These are phyloP conservation scores for Mystacornis crossleyi DNA, from an alignment of 2,113 vertebrate species.

Conservation along the genomic window DNA sequence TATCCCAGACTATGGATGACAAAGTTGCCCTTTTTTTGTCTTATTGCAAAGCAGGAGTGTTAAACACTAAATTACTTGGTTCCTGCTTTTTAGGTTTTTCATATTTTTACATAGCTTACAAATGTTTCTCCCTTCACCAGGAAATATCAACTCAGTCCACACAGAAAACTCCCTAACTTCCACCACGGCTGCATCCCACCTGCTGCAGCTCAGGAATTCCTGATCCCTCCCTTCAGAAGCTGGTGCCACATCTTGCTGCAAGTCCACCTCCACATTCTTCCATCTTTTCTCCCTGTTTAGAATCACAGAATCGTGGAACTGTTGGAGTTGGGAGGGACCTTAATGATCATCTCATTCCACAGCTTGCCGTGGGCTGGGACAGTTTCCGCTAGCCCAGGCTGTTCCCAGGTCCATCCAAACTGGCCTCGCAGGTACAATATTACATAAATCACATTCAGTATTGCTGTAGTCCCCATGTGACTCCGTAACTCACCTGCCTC, in stretches of 20 bases:
- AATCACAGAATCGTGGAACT: not conserved
- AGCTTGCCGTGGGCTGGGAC: not conserved
- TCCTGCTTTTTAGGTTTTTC: conserved; percentile 10
- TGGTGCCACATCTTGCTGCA: not conserved
- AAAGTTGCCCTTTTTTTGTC: conserved; percentile 9
- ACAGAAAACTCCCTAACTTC: not conserved
- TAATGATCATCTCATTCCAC: not conserved
- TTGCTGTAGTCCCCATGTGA: not conserved
- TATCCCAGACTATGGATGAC: not conserved
- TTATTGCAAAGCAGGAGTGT: not conserved
- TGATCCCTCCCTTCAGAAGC: not conserved
- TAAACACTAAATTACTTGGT: not conserved
- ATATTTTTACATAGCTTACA: not conserved
- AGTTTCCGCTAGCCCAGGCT: not conserved
- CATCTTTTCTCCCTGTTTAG: not conserved
- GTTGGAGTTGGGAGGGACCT: not conserved
- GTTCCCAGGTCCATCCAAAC: not conserved
- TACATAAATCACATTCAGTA: not conserved
- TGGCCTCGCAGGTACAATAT: not conserved
- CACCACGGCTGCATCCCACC: accelerated
- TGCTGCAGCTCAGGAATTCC: not conserved
- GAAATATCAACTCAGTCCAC: not conserved
- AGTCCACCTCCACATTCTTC: not conserved
- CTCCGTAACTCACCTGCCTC: not conserved
- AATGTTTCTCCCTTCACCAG: not conserved